Conservation (phyloP, 2,113 vertebrate species). For the Myxocyprinus asiaticus region DNA sequence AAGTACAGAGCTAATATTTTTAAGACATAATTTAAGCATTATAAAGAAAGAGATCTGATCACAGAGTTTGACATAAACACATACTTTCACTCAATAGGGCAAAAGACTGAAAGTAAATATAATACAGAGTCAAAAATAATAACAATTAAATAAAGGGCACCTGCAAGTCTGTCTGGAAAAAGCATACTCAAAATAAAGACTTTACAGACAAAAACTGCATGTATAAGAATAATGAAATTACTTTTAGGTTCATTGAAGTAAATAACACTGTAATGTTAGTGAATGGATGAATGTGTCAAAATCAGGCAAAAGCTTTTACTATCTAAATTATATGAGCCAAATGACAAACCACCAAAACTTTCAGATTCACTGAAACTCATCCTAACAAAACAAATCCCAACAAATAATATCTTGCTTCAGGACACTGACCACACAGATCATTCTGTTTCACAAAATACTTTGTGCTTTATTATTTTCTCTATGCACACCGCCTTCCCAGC, state of each 20-base stretch:
- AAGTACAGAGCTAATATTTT: conserved; percentile 7
- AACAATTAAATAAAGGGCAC: background rate
- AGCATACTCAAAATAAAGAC: background rate
- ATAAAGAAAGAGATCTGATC: background rate
- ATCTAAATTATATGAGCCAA: no score
- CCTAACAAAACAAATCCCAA: background rate
- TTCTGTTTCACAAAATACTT: conserved; percentile 11
- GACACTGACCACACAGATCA: background rate
- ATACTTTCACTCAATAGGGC: no score
- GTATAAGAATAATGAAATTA: background rate
- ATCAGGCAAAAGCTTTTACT: no score
- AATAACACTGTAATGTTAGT: background rate
- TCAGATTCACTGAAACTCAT: background rate
- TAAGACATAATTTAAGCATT: background rate
- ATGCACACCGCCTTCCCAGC: conserved; percentile 30
- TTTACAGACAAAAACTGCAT: background rate
- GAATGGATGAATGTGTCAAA: background rate
- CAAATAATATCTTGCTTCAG: background rate
- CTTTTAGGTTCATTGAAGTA: background rate
- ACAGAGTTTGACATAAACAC: background rate
- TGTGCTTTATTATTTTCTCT: conserved; percentile 16
- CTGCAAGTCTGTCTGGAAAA: background rate
- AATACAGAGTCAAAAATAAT: background rate
- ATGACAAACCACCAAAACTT: background rate
- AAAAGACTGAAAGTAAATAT: background rate